Percentiles rank a stretch among this genome's conserved stretches.
Conservation (phyloP, 2,113 vertebrate species). For the Chionomys nivalis region DNA sequence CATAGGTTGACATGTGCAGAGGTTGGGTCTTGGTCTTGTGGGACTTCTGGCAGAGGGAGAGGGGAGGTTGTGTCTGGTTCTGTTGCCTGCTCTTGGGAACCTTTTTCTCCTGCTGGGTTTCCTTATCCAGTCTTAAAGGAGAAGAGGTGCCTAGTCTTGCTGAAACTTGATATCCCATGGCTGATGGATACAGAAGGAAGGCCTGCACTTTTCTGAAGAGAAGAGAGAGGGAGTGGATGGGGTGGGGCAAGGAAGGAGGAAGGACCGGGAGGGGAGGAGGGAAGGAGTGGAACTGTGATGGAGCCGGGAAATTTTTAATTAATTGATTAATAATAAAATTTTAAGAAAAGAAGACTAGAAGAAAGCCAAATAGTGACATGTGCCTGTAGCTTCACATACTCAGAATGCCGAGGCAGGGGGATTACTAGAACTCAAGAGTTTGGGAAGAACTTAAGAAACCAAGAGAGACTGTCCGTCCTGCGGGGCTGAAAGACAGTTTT, state of each 20-base stretch:
- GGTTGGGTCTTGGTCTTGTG: background rate
- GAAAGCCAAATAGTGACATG: background rate
- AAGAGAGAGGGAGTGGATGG: background rate
- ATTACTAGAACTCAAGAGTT: background rate
- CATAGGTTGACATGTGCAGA: background rate
- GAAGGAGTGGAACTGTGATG: background rate
- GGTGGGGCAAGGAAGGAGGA: accelerated
- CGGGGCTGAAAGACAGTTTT: background rate
- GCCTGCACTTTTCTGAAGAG: background rate
- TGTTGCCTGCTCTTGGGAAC: background rate
- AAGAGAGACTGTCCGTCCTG: background rate
- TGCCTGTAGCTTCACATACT: background rate
- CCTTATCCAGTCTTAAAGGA: background rate
- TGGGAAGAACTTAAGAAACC: background rate
- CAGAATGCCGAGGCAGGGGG: no score
- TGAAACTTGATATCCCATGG: background rate
- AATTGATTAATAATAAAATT: background rate
- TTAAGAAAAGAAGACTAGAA: background rate
- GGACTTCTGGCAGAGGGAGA: background rate
- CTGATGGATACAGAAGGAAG: background rate
- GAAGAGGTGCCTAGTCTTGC: background rate
- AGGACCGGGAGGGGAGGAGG: background rate
- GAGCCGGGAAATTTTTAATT: background rate
- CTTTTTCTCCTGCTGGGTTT: background rate
- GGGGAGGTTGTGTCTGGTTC: background rate